Percentiles rank a stretch among this genome's conserved stretches.
phyloP scores from a whole-genome alignment of 30 jellyfish, hydroid and myxozoan genomes.

The Aurelia aurita region DNA sequence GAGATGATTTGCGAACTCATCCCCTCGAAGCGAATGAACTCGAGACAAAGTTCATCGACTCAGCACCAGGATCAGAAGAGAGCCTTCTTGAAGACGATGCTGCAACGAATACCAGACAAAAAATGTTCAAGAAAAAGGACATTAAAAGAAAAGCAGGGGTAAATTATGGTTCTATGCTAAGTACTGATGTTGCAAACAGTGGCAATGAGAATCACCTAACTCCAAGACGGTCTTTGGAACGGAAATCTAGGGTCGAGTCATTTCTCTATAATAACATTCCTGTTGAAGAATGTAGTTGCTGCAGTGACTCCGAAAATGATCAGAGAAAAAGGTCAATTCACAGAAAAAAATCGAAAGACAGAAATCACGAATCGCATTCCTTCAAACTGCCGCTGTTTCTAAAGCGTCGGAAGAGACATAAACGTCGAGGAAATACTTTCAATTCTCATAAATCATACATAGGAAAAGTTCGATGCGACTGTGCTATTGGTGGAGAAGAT shows the following conservation, averaged over 20 bases:
- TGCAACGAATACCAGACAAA: not conserved
- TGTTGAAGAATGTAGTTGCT: conserved; percentile 30
- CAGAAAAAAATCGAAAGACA: not conserved
- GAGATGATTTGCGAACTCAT: not conserved
- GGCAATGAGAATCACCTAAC: not conserved
- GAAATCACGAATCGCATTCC: not conserved
- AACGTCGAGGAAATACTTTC: conserved; percentile 58
- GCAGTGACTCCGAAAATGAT: conserved; percentile 55
- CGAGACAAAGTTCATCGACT: conserved; percentile 37
- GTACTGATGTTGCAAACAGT: not conserved
- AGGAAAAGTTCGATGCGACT: conserved; percentile 40
- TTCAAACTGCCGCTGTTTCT: conserved; percentile 29
- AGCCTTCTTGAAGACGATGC: not conserved
- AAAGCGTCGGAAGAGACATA: conserved; percentile 38
- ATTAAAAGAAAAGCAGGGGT: not conserved
- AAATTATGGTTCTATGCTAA: not conserved
- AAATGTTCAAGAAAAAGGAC: not conserved
- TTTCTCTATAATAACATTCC: conserved; percentile 17
- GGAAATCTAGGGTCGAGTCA: conserved; percentile 8
- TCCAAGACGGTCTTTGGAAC: not conserved
- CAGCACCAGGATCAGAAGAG: conserved; percentile 23
- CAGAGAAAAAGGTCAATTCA: not conserved
- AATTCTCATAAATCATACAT: conserved; percentile 3
- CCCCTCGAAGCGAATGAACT: not conserved
- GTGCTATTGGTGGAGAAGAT: conserved; percentile 60